Percentiles rank a stretch among this genome's conserved stretches.
Evolutionary conservation across 2,888 invertebrate genomes (phyloP).

Genomic region (Oxyteleia sp.): DNA sequence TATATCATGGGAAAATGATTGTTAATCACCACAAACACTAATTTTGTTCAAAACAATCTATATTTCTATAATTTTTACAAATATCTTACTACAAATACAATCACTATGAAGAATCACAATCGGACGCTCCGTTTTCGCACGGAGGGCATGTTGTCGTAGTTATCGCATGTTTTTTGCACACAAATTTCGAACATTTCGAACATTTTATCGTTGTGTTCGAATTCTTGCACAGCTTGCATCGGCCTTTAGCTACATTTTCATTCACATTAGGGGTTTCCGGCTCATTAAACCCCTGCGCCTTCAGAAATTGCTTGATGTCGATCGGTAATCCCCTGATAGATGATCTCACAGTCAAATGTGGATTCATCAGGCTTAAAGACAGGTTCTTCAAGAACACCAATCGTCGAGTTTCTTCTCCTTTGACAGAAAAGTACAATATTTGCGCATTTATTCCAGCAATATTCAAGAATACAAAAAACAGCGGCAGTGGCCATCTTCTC

Average conservation of each 20-base stretch:
- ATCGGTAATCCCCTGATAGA: slow-evolving; percentile 62
- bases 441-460: slow-evolving; percentile 75
- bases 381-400: slow-evolving; percentile 70
- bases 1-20: slow-evolving; percentile 30
- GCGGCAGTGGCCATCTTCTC: slow-evolving; percentile 75
- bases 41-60: slow-evolving; percentile 15
- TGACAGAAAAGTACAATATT: slow-evolving; percentile 66
- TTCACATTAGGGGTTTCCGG: slow-evolving; percentile 13
- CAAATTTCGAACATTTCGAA: slow-evolving; percentile 26
- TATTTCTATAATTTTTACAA: slow-evolving; percentile 13
- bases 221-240: slow-evolving; percentile 41
- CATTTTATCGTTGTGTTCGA: slow-evolving; percentile 52
- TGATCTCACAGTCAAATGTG: slow-evolving; percentile 66
- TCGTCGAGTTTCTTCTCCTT: slow-evolving; percentile 33
- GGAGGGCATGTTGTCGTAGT: slow-evolving; percentile 19
- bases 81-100: slow-evolving; percentile 7
- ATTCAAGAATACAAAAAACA: slow-evolving; percentile 77
- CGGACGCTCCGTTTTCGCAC: slow-evolving; percentile 24
- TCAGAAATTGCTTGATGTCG: slow-evolving; percentile 62
- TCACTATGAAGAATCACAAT: slow-evolving; percentile 16
- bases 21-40: slow-evolving; percentile 30
- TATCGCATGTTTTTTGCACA: slow-evolving; percentile 50
- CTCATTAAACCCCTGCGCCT: slow-evolving; percentile 11
- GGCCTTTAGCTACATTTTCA: slow-evolving; percentile 22
- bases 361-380: slow-evolving; percentile 67